Evolutionary conservation across 2,888 invertebrate genomes (phyloP).

Genomic region (Hydroisotoma schaefferi): DNA sequence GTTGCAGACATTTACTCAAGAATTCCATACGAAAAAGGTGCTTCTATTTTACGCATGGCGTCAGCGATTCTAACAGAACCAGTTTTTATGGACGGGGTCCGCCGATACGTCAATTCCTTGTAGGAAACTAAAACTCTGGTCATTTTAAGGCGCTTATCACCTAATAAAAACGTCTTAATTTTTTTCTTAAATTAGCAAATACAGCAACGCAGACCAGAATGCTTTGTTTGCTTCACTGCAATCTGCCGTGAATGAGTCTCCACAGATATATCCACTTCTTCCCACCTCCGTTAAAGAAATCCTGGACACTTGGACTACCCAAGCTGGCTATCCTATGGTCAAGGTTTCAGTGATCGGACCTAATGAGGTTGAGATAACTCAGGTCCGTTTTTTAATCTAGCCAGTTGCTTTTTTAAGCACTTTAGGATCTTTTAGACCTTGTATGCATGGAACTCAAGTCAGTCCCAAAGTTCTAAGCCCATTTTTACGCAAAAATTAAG

Average conservation of each 20-base stretch:
- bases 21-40: conserved; percentile 41
- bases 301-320: conserved; percentile 54
- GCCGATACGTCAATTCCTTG: conserved; percentile 27
- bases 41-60: conserved; percentile 37
- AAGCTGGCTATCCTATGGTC: conserved; percentile 51
- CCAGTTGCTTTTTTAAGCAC: too few relatives aligned
- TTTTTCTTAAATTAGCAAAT: conserved; percentile 22
- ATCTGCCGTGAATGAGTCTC: conserved; percentile 16
- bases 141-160: neutral
- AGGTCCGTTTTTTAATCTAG: conserved; percentile 11
- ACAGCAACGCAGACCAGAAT: conserved; percentile 31
- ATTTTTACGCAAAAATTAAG: too few relatives aligned
- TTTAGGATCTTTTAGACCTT: too few relatives aligned
- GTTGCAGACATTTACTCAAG: conserved; percentile 37
- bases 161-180: conserved; percentile 2
- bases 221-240: conserved; percentile 35
- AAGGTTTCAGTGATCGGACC: conserved; percentile 33
- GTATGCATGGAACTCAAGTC: too few relatives aligned
- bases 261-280: conserved; percentile 14
- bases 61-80: conserved; percentile 32
- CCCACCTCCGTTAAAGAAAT: conserved; percentile 49
- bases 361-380: conserved; percentile 15
- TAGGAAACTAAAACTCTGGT: conserved; percentile 9
- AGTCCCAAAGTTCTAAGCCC: too few relatives aligned
- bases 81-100: conserved; percentile 28